Conservation (phyloP, 2,797 vertebrate species). For the Macropus fuliginosus region DNA sequence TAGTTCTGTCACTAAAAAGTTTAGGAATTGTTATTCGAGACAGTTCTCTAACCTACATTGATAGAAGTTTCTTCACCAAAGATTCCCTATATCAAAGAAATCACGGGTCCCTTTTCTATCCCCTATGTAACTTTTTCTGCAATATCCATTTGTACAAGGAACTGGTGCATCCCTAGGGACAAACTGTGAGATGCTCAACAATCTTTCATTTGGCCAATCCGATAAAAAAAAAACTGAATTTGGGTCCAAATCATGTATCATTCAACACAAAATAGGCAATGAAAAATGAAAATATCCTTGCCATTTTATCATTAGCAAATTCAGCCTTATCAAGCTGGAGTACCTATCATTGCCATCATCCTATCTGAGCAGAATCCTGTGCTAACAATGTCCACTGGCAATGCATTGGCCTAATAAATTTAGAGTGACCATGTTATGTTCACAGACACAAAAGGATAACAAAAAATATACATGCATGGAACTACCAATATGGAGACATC, state of each 20-base stretch:
- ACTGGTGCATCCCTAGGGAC: background rate
- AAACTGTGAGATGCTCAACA: slow-evolving; percentile 8
- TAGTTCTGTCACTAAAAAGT: background rate
- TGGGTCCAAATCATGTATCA: background rate
- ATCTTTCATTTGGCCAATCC: slow-evolving; percentile 21
- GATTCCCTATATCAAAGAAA: background rate
- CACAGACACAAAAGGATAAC: slow-evolving; percentile 33
- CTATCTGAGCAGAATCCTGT: slow-evolving; percentile 1
- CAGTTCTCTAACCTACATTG: background rate
- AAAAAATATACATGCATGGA: slow-evolving; percentile 36
- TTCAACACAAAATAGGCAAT: slow-evolving; percentile 2
- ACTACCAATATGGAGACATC: slow-evolving; percentile 46
- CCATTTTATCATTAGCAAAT: slow-evolving; percentile 3
- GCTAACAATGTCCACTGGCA: background rate
- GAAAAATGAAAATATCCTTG: slow-evolving; percentile 4
- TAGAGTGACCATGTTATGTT: background rate
- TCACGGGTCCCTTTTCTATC: background rate
- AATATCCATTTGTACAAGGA: slow-evolving; percentile 10
- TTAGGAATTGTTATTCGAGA: background rate
- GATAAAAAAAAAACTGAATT: slow-evolving; percentile 11
- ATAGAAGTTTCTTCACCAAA: background rate
- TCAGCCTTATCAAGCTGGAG: background rate
- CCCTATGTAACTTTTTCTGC: background rate
- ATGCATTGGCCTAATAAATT: background rate
- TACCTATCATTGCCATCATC: too few species aligned